Conservation (phyloP, 2,113 vertebrate species). For the Lophotis ruficrista region DNA sequence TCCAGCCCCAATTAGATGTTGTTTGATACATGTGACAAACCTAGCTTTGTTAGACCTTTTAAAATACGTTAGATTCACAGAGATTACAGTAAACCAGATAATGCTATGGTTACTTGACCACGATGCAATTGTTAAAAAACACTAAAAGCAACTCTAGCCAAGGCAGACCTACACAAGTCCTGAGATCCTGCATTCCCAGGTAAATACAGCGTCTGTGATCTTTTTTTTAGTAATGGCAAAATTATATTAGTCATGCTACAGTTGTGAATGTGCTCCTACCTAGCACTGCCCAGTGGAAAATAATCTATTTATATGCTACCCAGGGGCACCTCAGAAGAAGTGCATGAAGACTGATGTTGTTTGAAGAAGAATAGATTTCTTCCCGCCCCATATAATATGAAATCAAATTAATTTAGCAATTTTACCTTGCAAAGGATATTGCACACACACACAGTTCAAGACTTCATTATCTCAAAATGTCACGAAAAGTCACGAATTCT, state of each 20-base stretch:
- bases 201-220: background rate
- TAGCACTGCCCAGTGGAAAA: background rate
- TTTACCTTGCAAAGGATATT: slow-evolving; percentile 24
- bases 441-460: background rate
- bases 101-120: background rate
- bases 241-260: background rate
- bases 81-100: background rate
- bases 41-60: background rate
- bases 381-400: background rate
- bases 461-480: background rate
- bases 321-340: background rate
- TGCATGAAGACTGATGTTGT: background rate
- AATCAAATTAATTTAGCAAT: background rate
- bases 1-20: background rate
- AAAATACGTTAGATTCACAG: background rate
- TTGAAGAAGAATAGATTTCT: background rate
- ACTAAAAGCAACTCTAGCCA: background rate
- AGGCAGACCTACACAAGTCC: background rate
- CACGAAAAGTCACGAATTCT: slow-evolving; percentile 47
- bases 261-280: background rate
- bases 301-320: background rate
- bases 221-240: background rate
- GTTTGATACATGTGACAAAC: background rate
- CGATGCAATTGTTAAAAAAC: background rate
- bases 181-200: background rate